Percentiles rank a stretch among this genome's conserved stretches.
phyloP scores from a whole-genome alignment of 2,113 vertebrate species.

The Oophaga pumilio region DNA sequence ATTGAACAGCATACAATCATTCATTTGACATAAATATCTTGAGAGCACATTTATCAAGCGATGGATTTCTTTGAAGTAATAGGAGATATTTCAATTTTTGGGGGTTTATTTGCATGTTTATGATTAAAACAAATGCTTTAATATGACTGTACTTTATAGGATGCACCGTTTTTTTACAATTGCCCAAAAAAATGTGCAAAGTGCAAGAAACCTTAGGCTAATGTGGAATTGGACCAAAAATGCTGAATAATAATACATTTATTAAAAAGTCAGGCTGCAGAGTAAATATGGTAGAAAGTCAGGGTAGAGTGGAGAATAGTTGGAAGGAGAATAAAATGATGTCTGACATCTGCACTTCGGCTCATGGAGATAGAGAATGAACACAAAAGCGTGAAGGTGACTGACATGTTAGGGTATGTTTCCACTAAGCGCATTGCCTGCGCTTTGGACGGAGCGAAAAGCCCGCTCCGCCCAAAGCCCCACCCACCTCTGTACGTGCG shows the following conservation, averaged over 20 bases:
- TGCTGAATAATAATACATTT: not conserved
- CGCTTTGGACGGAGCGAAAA: too few relatives aligned
- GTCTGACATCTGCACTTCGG: not conserved
- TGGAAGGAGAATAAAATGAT: not conserved
- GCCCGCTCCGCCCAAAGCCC: too few relatives aligned
- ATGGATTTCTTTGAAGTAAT: not conserved
- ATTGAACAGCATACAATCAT: conserved; percentile 61
- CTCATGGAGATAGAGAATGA: not conserved
- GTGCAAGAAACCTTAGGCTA: not conserved
- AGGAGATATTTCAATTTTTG: not conserved
- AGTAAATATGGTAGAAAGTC: not conserved
- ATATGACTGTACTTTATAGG: not conserved
- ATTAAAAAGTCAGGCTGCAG: not conserved
- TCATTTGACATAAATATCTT: conserved; percentile 45
- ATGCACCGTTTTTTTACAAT: not conserved
- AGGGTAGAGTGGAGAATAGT: not conserved
- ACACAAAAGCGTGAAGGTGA: not conserved
- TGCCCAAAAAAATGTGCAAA: not conserved
- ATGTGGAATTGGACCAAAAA: not conserved
- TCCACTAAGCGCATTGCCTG: too few relatives aligned
- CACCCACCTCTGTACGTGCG: too few relatives aligned
- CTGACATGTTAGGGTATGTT: not conserved
- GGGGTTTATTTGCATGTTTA: not conserved
- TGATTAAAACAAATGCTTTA: not conserved
- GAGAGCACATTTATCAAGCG: conserved; percentile 46